Conservation (phyloP, 2,113 vertebrate genomes). For the Gymnogyps californianus region DNA sequence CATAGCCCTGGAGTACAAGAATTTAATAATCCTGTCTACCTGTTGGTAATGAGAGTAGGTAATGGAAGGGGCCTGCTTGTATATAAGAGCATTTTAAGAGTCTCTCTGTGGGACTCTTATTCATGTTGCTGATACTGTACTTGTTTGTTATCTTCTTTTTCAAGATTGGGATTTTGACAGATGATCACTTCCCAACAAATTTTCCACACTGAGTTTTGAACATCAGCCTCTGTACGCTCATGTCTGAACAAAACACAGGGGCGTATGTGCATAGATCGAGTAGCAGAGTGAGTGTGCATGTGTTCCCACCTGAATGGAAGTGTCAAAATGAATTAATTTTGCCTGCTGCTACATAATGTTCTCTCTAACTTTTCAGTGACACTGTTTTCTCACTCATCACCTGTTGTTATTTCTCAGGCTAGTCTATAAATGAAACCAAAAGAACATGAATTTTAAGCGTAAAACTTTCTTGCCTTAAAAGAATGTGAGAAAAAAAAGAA, state of each 20-base stretch:
- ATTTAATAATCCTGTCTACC: neutral
- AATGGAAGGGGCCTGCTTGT: neutral
- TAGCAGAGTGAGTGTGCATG: neutral
- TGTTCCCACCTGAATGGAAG: neutral
- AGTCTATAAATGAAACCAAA: neutral
- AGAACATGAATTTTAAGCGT: neutral
- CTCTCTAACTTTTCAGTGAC: neutral
- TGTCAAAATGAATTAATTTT: constrained; percentile 43
- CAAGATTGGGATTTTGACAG: neutral
- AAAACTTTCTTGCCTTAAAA: neutral
- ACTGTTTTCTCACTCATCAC: neutral
- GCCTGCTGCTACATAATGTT: neutral
- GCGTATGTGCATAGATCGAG: neutral
- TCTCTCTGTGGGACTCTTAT: neutral
- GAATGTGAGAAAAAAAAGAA: neutral
- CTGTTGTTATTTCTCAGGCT: neutral
- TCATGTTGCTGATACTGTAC: neutral
- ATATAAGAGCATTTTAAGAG: neutral
- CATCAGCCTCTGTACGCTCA: neutral
- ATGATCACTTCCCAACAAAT: neutral
- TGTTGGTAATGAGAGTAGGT: neutral
- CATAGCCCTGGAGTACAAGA: neutral
- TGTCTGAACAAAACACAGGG: neutral
- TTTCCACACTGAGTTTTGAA: neutral
- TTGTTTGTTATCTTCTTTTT: neutral